Conservation (phyloP, 2,888 invertebrate genomes). For the Drosophila falleni region DNA sequence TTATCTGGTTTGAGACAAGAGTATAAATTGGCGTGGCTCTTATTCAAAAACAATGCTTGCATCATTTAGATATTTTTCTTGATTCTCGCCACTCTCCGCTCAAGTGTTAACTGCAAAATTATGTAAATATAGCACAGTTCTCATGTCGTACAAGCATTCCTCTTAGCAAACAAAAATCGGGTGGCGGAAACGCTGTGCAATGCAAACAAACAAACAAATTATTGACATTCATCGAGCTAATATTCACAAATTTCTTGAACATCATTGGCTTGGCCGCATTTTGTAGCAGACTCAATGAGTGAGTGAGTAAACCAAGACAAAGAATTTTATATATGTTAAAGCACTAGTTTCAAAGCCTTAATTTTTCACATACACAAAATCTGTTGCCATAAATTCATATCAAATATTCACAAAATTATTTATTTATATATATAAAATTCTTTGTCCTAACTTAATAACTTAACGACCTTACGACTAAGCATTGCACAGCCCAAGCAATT, state of each 20-base stretch:
- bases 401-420: too few relatives aligned
- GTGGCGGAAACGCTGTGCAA: constrained; percentile 35
- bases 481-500: too few relatives aligned
- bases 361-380: too few relatives aligned
- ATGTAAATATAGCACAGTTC: constrained; percentile 64
- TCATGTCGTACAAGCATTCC: constrained; percentile 43
- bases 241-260: constrained; percentile 29
- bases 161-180: constrained; percentile 39
- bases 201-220: constrained; percentile 53
- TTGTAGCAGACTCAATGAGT: not conserved
- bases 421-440: too few relatives aligned
- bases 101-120: constrained; percentile 64
- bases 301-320: too few relatives aligned
- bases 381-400: too few relatives aligned
- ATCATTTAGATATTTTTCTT: constrained; percentile 54
- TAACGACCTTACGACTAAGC: too few relatives aligned
- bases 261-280: constrained; percentile 50
- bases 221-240: constrained; percentile 28
- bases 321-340: too few relatives aligned
- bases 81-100: constrained; percentile 29
- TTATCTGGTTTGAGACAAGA: constrained; percentile 31
- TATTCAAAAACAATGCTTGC: constrained; percentile 45
- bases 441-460: too few relatives aligned
- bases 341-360: too few relatives aligned
- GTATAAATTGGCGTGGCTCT: constrained; percentile 14